Evolutionary conservation across 2,113 vertebrate genomes (phyloP), one percentile per base, ranked within the genome.

Genomic region (Nanorana parkeri): DNA sequence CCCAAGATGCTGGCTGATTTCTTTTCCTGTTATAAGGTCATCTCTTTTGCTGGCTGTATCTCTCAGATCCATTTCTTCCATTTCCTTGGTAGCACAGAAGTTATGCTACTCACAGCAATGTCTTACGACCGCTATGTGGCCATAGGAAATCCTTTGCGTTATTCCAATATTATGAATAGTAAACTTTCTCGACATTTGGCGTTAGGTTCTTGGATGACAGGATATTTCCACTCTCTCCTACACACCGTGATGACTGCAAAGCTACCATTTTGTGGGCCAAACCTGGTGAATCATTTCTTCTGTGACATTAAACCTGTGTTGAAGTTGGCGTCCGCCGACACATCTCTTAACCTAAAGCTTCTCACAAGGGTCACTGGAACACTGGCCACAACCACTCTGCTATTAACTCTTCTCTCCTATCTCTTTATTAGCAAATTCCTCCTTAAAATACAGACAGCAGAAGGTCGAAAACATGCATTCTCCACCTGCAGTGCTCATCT

Each of bases 71-170:
- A 80, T 61, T 80, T 80, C 54, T 80, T 80, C 55, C 66, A 69
- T 24, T 71, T 69, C 28, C 56, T 80, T 3, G 66, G 68, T 19
- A 73, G 68, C 47, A 54, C 79, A 17, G 79, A 81, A 64, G 58
- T 65, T 7, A 36, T 81, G 23, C 58, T 81, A 0, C 60, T 73
- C n/a, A 54, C 79, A 21, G 68, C 23, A n/a, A 81, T 81, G 68
- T 72, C 68, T 10, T 81, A 73, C 36, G 79, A 81, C 32, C 79
- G 79, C 23, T 81, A 72, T 65, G 79, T 81, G 17, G 79, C 79
- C 26, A 81, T 81, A 11, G 68, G 79, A 3, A 64, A 81, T 55
- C 79, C 79, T 4, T 32, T 81, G 55, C 56, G 60, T 17, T 81
- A 81, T 47, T 23, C 41, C 5, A 4, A 24, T 1, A 72, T 81